Base-by-base conservation (phyloP, 2,888 invertebrate genomes). In the Idaea biselata region DNA sequence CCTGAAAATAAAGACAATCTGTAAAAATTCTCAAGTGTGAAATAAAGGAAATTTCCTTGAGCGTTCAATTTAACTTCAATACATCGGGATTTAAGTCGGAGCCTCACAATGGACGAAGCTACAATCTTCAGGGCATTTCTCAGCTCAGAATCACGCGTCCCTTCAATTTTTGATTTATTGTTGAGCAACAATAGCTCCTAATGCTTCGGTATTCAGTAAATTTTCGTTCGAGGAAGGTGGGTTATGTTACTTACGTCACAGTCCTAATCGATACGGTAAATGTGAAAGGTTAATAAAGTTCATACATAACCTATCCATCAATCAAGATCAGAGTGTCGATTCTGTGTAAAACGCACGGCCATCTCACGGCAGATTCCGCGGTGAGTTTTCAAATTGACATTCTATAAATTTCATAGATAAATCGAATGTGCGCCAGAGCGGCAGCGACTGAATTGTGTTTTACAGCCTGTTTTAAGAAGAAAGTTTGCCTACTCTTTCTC, bases 101-200 rank as follows among this genome's bases (percentile, higher is more conserved):
- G 14, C 44, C 44, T 11, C 44, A 44, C 44, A 44, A 44, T 44
- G 44, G 44, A 0, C 44, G 44, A 14, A 44, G 44, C 44, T 11
- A 44, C 44, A 44, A 44, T 44, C 44, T 44, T 44, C 44, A 44
- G 44, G 44, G 44, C 44, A 44, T 14, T 44, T 44, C 44, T 8
- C 44, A 14, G 44, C 44, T 44, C 44, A 44, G 44, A 44, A 44
- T 44, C 44, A 8, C 11, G 44, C 44, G 44, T 44, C 44, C 44
- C 44, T 44, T 44, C 44, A 44, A 44, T 44, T 44, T 44, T 44
- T 44, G 44, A 44, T 44, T 44, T 44, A 44, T 44, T 44, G 44
- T 44, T 1, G 44, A 44, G 11, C 44, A 44, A 44, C 44, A 44
- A 44, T 44, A 44, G 44, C 5, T 44, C 44, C 44, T 44, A 44